Conservation (phyloP, 2,888 invertebrate species). For the Amphipoea oculea region DNA sequence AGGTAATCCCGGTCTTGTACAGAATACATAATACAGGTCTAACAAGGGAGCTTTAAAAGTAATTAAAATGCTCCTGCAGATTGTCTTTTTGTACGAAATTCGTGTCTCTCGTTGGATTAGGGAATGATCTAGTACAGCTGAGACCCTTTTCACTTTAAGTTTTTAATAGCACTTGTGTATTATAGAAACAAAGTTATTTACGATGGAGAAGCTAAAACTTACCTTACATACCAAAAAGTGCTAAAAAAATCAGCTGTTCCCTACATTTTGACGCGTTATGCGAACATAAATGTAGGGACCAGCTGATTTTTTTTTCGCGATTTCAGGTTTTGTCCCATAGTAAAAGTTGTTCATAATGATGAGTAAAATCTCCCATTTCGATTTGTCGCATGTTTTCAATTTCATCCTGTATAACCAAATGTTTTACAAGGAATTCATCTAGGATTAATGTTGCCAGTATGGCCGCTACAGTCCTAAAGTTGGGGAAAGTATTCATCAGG, state of each 20-base stretch:
- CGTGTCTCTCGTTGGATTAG: conserved; percentile 57
- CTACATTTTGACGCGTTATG: too few relatives aligned
- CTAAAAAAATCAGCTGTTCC: too few relatives aligned
- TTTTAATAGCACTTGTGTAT: conserved; percentile 36
- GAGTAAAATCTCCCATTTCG: too few relatives aligned
- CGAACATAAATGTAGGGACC: too few relatives aligned
- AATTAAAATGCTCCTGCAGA: conserved; percentile 65
- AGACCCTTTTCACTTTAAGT: conserved; percentile 48
- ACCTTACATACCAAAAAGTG: background rate
- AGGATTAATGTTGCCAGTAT: background rate
- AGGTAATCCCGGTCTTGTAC: conserved; percentile 71
- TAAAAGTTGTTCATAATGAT: too few relatives aligned
- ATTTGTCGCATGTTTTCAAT: too few relatives aligned
- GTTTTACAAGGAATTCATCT: background rate
- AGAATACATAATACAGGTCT: conserved; percentile 73
- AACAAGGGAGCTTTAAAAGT: conserved; percentile 66
- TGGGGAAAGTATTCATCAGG: background rate
- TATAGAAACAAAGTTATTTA: conserved; percentile 35
- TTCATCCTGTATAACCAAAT: background rate
- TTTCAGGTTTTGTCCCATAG: too few relatives aligned
- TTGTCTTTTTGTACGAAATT: conserved; percentile 59
- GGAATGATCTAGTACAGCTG: conserved; percentile 48
- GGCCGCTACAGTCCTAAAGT: background rate
- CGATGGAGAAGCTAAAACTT: background rate
- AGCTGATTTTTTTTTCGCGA: too few relatives aligned